Evolutionary conservation across 2,113 vertebrate species (phyloP), one percentile per base, ranked within the genome.

Genomic region (Archocentrus centrarchus): DNA sequence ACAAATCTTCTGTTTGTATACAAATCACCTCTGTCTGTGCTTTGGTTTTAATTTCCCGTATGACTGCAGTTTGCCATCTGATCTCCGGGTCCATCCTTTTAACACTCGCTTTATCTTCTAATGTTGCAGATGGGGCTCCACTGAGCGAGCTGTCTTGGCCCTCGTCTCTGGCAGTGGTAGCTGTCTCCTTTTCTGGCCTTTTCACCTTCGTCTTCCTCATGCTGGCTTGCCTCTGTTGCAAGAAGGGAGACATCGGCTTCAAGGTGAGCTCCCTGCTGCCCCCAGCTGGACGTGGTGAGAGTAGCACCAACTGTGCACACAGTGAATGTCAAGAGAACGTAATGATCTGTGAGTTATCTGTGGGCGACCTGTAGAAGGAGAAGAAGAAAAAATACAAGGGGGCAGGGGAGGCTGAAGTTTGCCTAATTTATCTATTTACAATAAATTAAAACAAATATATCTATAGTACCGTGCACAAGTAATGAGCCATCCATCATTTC

Each of bases 201-300:
- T 97, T 99, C 96, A 97, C 97, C 8, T 97, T 97, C 90, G 93
- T 99, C 94, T 97, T 98, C 97, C 97, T 99, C 97, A 99, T 99
- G 98, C 91, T 99, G 95, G 98, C 98, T 94, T 99, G 98, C 89
- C 95, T 99, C 94, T 99, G 98, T 96, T 99, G 98, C 94, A 99
- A 98, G 96, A 99, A 99, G 95, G 97, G 97, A 5, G 97, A 98
- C 95, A 96, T 98, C 0, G 97, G 98, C 89, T 99, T 99, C 94
- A 99, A 99, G 97, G 98, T 99, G 96, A 97, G 97, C 80, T 83
- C 82, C 22, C 61, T 83, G 83, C 85, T 64, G 59, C 83, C 83
- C 73, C 77, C 90, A 88, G 81, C 87, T 90, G 92, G 86, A 58
- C 1, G 0, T 53, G 44, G 4, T 11, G 32, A 41, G 24, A 30